Base-by-base conservation (phyloP, 2,888 invertebrate genomes). In the Eledone cirrhosa region DNA sequence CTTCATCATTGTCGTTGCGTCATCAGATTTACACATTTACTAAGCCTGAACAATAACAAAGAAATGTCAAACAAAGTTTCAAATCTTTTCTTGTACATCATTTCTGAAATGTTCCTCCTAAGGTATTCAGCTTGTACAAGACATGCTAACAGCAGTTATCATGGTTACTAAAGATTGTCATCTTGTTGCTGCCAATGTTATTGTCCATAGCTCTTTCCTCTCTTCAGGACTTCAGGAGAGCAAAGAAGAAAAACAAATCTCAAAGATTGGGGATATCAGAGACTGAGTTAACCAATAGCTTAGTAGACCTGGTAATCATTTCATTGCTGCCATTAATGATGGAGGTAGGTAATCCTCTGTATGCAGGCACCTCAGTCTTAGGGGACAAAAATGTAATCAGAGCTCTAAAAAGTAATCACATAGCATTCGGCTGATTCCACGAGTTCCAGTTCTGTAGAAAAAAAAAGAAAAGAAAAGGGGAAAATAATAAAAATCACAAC, bases 401-500 rank as follows among this genome's bases (percentile, higher is more conserved):
- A 31, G 41, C 41, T 72, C 72, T 72, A 72, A 72, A 72, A 72
- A 72, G 11, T 29, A 76, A 53, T 78, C 75, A 78, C 78, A 78
- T 78, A 59, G 72, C 72, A 22, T 48, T 48, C 27, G 78, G 59
- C 67, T 79, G 76, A 27, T 77, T 79, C 79, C 79, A 79, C 24
- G 53, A 48, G 31, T 24, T 79, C 79, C 79, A 79, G 63, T 41
- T 63, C 77, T 79, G 79, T 24, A 77, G 77, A 19, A 4, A 11
- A 14, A 29, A 48, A 4, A 24, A 48, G n/a, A 53, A 53, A 53
- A 59, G 41, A 47, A 76, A 47, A 4, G 31, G 19, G 48, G 14
- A 2, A n/a, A 4, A 27, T 29, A 33, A 33, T 27, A 24, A 14
- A 14, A 29, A 29, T 14, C 22, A n/a, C 2, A 4, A 29, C 24